These are phyloP conservation scores for Drosophila gunungcola DNA, from an alignment of 1,140 invertebrate genomes.

Conservation along the genomic window DNA sequence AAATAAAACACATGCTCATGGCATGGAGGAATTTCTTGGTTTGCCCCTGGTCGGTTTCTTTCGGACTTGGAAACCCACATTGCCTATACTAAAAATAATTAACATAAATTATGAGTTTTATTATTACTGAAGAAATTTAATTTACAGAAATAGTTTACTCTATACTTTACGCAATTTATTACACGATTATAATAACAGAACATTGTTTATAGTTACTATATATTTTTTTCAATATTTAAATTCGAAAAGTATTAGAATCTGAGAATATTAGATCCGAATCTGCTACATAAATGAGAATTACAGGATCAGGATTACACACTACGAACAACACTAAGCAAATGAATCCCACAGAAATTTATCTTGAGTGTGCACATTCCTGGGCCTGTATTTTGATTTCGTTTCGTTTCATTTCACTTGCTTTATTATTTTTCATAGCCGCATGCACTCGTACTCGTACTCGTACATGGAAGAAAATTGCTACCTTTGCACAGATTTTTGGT, in stretches of 20 bases:
- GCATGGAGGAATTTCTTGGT: neutral
- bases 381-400: slow-evolving; percentile 59
- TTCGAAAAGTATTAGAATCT: too few species aligned
- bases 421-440: slow-evolving; percentile 61
- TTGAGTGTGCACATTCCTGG: slow-evolving; percentile 78
- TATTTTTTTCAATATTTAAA: too few species aligned
- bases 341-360: slow-evolving; percentile 68
- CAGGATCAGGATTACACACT: neutral
- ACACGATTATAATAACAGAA: too few species aligned
- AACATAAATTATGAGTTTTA: too few species aligned
- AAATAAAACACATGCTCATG: slow-evolving; percentile 24
- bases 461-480: slow-evolving; percentile 81
- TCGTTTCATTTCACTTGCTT: slow-evolving; percentile 68
- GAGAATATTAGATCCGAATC: too few species aligned
- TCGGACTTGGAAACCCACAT: neutral
- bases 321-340: slow-evolving; percentile 8
- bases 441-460: slow-evolving; percentile 31
- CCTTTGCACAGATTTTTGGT: slow-evolving; percentile 68
- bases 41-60: neutral
- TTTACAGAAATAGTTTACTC: too few species aligned
- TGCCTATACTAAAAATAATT: neutral
- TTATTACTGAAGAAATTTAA: too few species aligned
- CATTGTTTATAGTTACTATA: too few species aligned
- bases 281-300: neutral
- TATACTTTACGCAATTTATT: too few species aligned